These are phyloP conservation scores for Fundulus diaphanus DNA, from an alignment of 2,797 vertebrate genomes.

Conservation along the genomic window DNA sequence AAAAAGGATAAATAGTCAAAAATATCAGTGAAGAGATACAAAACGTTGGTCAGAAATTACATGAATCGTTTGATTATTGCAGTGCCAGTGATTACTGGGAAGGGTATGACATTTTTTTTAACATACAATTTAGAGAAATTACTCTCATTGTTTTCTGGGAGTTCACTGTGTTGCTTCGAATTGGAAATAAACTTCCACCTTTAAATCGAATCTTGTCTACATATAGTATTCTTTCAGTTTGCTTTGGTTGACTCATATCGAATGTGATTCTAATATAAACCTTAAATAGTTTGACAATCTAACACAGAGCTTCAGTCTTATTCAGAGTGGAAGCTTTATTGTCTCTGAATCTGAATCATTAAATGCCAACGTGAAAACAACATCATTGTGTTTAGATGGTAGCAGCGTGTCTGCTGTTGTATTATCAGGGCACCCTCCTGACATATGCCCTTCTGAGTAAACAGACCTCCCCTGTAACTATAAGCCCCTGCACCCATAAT, in stretches of 20 bases:
- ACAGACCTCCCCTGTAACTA: slow-evolving; percentile 54
- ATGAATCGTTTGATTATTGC: not conserved
- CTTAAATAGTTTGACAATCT: not conserved
- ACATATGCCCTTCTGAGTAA: slow-evolving; percentile 51
- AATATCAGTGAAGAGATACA: not conserved
- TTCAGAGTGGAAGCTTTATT: not conserved
- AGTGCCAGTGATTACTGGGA: not conserved
- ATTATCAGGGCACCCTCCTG: slow-evolving; percentile 40
- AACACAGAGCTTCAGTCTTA: not conserved
- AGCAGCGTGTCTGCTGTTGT: slow-evolving; percentile 44
- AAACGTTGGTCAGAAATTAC: not conserved
- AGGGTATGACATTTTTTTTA: not conserved
- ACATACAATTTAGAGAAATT: not conserved
- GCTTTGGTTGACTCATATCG: not conserved
- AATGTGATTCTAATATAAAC: not conserved
- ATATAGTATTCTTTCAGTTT: not conserved
- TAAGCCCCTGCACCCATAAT: slow-evolving; percentile 54
- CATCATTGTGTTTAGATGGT: slow-evolving; percentile 21
- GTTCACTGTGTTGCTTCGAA: not conserved
- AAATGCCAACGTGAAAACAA: slow-evolving; percentile 21
- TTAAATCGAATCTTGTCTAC: not conserved
- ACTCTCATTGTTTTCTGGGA: too few species aligned
- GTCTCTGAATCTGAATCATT: slow-evolving; percentile 1
- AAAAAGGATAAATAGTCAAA: not conserved
- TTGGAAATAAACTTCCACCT: not conserved